Conservation (phyloP, 2,888 invertebrate genomes). For the Sphecodes monilicornis region DNA sequence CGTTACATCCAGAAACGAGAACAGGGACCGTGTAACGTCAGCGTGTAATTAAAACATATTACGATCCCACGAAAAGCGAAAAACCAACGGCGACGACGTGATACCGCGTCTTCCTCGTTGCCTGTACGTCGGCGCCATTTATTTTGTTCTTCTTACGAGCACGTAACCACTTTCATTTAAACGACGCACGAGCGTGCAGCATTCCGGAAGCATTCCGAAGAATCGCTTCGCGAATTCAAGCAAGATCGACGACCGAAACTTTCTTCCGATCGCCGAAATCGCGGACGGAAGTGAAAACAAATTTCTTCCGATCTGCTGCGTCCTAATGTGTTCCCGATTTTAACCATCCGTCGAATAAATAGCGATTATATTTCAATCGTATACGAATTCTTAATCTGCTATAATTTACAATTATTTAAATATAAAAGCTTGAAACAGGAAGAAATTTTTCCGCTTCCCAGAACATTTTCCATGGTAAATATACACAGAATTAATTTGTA, state of each 20-base stretch:
- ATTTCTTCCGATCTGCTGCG: too few relatives aligned
- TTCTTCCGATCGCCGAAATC: background rate
- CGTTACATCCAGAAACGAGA: background rate
- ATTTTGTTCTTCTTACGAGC: background rate
- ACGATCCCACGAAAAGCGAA: background rate
- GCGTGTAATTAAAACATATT: background rate
- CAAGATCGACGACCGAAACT: background rate
- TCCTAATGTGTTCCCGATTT: too few relatives aligned
- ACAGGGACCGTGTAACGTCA: background rate
- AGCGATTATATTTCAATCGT: too few relatives aligned
- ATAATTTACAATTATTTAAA: too few relatives aligned
- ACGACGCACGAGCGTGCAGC: background rate
- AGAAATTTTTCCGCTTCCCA: too few relatives aligned
- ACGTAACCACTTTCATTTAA: conserved; percentile 5
- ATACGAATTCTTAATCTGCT: too few relatives aligned
- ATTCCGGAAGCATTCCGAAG: background rate
- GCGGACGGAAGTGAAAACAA: background rate
- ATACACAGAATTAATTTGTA: too few relatives aligned
- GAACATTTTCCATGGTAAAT: too few relatives aligned
- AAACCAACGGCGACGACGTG: background rate
- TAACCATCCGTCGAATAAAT: too few relatives aligned
- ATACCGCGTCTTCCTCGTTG: background rate
- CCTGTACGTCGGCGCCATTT: background rate
- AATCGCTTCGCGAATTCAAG: background rate
- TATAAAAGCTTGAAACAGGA: too few relatives aligned